Evolutionary conservation across 2,113 vertebrate genomes (phyloP), one percentile per base, ranked within the genome.

Genomic region (Petroica traversi): DNA sequence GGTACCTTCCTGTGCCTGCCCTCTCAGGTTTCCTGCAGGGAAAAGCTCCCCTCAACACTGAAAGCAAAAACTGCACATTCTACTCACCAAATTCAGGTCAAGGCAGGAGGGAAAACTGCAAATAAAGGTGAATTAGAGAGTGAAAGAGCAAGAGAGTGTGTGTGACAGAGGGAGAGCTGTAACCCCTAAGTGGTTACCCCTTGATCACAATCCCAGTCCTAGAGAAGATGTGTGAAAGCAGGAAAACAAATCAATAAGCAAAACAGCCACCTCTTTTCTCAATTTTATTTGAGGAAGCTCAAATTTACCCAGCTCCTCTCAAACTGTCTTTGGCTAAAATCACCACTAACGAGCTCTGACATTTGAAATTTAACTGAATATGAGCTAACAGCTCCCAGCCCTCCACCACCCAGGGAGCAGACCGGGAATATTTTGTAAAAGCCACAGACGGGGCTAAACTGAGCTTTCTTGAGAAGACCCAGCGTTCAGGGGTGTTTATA

Each of bases 281-380:
- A 93, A 8, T 97, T 98, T 97, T 97, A 95, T 97, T 95, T 90
- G 97, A 98, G 97, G 97, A 97, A 97, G 97, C 96, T 69, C 64
- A 92, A 94, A 96, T 97, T 97, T 95, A 95, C 96, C 9, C 19
- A 97, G 97, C 92, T 93, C 86, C 96, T 97, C 85, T 49, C 93
- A 93, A 96, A 76, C 89, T 67, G 96, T 97, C 97, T 97, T 96
- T 98, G 98, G 98, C 96, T 98, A 98, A 95, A 98, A 93, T 98
- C 98, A 98, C 88, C 13, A 3, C 94, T 98, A 98, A 98, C 31
- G 62, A 98, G 97, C 93, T 97, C 95, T 98, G 98, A 98, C 98
- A 97, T 95, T 40, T 97, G 97, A 98, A 98, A 98, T 97, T 95
- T 97, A 97, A 96, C 97, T 82, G 94, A 94, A 92, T 96, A 89